phyloP scores from a whole-genome alignment of 92 coral and sea anemone genomes.

The Micromussa lordhowensis region DNA sequence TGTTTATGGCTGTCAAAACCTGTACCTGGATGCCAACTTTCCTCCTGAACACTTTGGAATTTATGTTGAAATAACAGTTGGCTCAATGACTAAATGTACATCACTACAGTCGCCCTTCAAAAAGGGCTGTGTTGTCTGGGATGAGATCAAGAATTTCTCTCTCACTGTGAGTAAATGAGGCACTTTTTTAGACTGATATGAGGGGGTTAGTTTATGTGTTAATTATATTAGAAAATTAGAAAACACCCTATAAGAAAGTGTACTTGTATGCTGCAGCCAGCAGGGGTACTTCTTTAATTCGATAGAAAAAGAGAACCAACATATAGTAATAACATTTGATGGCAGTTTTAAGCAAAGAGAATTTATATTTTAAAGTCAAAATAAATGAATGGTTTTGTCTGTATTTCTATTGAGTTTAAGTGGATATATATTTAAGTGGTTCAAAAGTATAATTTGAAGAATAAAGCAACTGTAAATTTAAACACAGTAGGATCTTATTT shows the following conservation, averaged over 20 bases:
- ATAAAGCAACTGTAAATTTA: neutral
- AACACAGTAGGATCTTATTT: neutral
- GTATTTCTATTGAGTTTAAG: too few species aligned
- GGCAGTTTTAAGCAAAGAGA: too few species aligned
- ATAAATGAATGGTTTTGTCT: too few species aligned
- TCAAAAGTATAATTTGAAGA: neutral
- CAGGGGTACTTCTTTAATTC: too few species aligned
- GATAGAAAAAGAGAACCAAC: too few species aligned
- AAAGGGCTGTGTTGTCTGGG: conserved; percentile 94
- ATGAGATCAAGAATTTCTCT: conserved; percentile 89
- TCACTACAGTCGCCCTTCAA: conserved; percentile 82
- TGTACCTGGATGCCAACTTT: conserved; percentile 80
- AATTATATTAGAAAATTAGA: too few species aligned
- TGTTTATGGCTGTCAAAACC: conserved; percentile 91
- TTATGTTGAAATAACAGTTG: conserved; percentile 85
- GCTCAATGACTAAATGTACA: conserved; percentile 79
- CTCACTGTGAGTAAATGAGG: conserved; percentile 71
- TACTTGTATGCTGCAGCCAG: too few species aligned
- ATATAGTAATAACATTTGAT: too few species aligned
- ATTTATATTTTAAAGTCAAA: too few species aligned
- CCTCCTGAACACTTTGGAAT: conserved; percentile 87
- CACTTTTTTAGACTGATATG: neutral
- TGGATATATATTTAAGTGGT: neutral
- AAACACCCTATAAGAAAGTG: too few species aligned
- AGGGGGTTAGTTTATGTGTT: neutral